These are phyloP conservation scores for Platygyra sinensis DNA, from an alignment of 64 coral and sea anemone genomes.

Conservation along the genomic window DNA sequence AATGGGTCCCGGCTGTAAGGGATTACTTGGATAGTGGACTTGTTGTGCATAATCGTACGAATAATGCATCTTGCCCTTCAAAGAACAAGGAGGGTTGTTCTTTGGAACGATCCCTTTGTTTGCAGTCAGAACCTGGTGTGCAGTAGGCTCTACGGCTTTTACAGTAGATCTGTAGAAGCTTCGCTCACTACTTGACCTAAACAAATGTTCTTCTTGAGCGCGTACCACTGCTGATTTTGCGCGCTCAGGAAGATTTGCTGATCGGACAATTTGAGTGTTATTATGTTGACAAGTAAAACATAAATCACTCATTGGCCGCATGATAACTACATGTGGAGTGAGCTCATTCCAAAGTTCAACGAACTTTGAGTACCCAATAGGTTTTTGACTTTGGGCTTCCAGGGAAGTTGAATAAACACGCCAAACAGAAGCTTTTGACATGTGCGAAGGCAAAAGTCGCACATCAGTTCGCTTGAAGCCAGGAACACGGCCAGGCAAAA, in stretches of 20 bases:
- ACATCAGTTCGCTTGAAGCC: slow-evolving; percentile 62
- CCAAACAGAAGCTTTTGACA: slow-evolving; percentile 43
- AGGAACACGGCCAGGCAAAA: slow-evolving; percentile 61
- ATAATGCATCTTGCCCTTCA: background rate
- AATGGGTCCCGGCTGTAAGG: background rate
- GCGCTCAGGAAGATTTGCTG: no score
- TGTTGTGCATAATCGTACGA: background rate
- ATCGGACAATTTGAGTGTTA: background rate
- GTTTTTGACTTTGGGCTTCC: background rate
- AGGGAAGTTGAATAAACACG: background rate
- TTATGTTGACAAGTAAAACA: background rate
- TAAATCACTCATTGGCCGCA: background rate
- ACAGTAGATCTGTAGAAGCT: slow-evolving; percentile 10
- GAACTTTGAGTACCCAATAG: no score
- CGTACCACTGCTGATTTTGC: no score
- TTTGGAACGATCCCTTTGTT: no score
- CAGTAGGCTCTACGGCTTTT: background rate
- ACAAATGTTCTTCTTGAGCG: background rate
- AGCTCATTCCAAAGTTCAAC: no score
- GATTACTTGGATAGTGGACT: slow-evolving; percentile 24
- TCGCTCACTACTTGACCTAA: background rate
- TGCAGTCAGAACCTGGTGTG: background rate
- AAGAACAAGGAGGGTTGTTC: no score
- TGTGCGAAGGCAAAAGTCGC: slow-evolving; percentile 42
- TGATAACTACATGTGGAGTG: no score